Conservation (phyloP, 1,140 invertebrate species). For the Pseudomyrmex cubaensis region DNA sequence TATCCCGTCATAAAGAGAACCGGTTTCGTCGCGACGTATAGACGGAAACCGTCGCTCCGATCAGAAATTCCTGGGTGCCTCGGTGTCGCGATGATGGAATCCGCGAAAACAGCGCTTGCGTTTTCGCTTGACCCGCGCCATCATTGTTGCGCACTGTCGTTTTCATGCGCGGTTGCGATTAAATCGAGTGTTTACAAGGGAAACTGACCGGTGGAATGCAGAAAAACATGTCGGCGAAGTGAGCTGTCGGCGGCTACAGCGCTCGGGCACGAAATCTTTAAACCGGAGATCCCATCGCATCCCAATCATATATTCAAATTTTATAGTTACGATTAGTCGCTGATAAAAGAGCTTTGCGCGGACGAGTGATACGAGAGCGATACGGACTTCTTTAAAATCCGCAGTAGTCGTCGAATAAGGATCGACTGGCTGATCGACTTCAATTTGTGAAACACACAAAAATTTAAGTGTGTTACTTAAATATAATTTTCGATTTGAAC, state of each 20-base stretch:
- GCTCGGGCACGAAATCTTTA: not conserved
- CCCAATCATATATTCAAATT: conserved; percentile 28
- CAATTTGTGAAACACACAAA: not conserved
- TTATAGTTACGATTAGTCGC: conserved; percentile 34
- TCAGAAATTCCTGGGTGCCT: conserved; percentile 61
- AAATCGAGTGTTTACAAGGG: conserved; percentile 56
- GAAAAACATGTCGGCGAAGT: conserved; percentile 68
- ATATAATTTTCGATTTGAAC: no score
- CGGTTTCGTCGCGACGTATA: conserved; percentile 75
- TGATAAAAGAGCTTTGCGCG: conserved; percentile 17
- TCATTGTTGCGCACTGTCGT: not conserved
- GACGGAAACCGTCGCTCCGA: conserved; percentile 76
- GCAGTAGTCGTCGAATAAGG: not conserved
- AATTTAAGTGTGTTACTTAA: no score
- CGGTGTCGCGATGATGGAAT: conserved; percentile 54
- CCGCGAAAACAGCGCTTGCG: conserved; percentile 47
- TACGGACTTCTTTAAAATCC: not conserved
- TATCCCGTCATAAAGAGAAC: conserved; percentile 74
- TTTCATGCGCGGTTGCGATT: conserved; percentile 38
- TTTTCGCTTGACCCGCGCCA: conserved; percentile 28
- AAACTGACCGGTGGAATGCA: conserved; percentile 63
- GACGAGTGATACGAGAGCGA: not conserved
- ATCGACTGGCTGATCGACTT: no score
- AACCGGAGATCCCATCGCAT: not conserved
- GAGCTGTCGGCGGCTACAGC: conserved; percentile 23